phyloP scores from a whole-genome alignment of 2,888 invertebrate genomes.

The Entomobrya proxima region DNA sequence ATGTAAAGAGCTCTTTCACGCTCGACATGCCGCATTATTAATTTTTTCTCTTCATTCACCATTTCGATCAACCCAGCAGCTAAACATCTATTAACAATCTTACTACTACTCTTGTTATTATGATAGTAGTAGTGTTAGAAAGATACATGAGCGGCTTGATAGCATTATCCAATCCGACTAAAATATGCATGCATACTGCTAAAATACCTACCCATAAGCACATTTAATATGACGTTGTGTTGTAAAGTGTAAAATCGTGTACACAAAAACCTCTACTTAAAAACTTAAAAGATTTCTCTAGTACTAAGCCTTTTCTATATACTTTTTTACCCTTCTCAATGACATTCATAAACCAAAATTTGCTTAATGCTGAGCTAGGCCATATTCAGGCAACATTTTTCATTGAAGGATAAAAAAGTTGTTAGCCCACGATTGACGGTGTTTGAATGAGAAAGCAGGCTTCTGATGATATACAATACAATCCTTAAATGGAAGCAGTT shows the following conservation, averaged over 20 bases:
- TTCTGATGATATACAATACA: not conserved
- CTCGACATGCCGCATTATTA: constrained; percentile 3
- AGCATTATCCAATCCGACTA: not conserved
- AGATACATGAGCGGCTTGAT: not conserved
- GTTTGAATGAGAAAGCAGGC: not conserved
- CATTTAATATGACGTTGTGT: not conserved
- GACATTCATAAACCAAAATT: constrained; percentile 1
- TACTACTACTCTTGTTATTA: not conserved
- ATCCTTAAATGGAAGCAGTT: not conserved
- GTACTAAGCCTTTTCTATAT: too few species aligned
- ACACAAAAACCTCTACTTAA: not conserved
- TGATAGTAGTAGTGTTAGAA: not conserved
- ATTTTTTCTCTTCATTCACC: not conserved
- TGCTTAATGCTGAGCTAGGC: not conserved
- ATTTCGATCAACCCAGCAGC: not conserved
- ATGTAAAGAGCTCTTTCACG: constrained; percentile 30
- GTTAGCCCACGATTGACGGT: not conserved
- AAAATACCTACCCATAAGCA: not conserved
- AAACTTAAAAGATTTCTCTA: too few species aligned
- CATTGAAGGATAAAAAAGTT: not conserved
- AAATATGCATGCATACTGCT: not conserved
- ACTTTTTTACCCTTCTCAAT: not conserved
- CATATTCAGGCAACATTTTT: not conserved
- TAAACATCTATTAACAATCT: too few species aligned
- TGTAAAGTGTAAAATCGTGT: constrained; percentile 6